These are phyloP conservation scores for Pelochelys cantorii DNA, from an alignment of 2,797 vertebrate species.

Conservation along the genomic window DNA sequence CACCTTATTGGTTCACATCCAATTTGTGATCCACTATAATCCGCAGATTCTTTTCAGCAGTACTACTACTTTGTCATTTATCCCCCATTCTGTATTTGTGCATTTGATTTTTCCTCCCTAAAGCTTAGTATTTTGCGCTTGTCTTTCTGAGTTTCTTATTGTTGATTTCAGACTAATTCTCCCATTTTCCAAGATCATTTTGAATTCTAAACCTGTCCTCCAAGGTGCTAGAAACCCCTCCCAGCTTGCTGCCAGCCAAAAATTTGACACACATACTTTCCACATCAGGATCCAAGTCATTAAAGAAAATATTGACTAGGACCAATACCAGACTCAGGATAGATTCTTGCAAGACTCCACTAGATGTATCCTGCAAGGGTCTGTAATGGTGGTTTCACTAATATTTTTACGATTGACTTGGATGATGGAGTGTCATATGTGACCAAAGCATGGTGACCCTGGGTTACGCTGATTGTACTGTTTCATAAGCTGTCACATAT, in stretches of 20 bases:
- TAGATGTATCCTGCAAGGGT: background rate
- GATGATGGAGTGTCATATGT: background rate
- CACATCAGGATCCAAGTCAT: background rate
- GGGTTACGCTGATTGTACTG: background rate
- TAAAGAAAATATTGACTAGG: background rate
- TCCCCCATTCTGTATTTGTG: background rate
- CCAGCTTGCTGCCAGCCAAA: background rate
- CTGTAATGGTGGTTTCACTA: background rate
- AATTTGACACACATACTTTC: background rate
- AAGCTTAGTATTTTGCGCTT: background rate
- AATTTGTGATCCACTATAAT: background rate
- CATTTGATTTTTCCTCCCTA: background rate
- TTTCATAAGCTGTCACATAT: background rate
- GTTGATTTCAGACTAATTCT: background rate
- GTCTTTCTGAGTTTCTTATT: background rate
- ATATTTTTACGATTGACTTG: background rate
- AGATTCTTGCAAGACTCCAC: background rate
- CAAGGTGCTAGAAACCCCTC: background rate
- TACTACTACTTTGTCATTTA: background rate
- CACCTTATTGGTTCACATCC: background rate
- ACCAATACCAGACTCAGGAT: background rate
- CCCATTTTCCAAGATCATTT: background rate
- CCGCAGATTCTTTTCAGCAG: background rate
- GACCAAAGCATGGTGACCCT: background rate
- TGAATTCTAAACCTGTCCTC: background rate